phyloP scores from a whole-genome alignment of 2,113 vertebrate genomes.

The Hemiprocne comata region DNA sequence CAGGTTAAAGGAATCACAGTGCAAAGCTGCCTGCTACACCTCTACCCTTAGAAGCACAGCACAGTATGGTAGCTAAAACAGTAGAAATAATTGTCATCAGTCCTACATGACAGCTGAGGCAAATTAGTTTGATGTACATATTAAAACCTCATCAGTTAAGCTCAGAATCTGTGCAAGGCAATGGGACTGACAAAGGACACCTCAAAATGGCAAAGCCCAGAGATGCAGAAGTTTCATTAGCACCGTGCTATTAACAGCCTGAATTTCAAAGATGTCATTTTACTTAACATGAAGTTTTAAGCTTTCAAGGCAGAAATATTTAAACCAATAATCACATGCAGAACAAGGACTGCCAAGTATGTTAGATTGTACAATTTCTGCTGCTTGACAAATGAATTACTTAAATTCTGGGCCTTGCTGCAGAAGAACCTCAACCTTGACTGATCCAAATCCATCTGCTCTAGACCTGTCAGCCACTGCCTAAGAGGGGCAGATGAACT shows the following conservation, averaged over 20 bases:
- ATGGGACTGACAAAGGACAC: neutral
- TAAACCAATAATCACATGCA: neutral
- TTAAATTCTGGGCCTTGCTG: neutral
- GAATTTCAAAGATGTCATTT: neutral
- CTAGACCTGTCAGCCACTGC: neutral
- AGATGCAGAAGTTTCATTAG: neutral
- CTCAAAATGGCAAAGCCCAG: neutral
- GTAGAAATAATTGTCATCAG: neutral
- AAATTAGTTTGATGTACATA: neutral
- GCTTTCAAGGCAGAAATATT: neutral
- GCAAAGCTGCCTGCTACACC: neutral
- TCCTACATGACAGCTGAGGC: neutral
- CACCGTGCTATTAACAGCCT: fast-evolving
- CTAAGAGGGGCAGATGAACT: neutral
- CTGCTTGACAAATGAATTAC: neutral
- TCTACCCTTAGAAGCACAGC: neutral
- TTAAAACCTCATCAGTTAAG: neutral
- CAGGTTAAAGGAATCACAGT: neutral
- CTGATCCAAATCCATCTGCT: neutral
- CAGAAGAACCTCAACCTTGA: neutral
- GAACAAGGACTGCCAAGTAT: neutral
- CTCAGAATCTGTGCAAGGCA: neutral
- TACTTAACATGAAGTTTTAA: neutral
- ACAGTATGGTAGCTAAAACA: neutral
- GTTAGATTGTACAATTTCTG: neutral